phyloP scores from a whole-genome alignment of 2,113 vertebrate species.

The Pipra filicauda region DNA sequence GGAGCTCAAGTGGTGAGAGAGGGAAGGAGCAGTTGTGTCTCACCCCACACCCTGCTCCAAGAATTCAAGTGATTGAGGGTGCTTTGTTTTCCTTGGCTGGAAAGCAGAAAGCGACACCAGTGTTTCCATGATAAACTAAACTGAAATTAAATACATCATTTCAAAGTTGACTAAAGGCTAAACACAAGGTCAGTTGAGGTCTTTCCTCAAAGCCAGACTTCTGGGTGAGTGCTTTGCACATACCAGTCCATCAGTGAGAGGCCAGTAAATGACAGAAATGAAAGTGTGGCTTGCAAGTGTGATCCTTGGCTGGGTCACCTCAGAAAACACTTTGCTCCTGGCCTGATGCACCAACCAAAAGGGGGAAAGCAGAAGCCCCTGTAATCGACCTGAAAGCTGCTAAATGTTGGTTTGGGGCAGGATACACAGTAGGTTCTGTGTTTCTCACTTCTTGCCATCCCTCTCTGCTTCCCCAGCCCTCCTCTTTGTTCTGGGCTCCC shows the following conservation, averaged over 20 bases:
- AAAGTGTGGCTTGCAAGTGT: fast-evolving
- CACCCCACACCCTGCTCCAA: background rate
- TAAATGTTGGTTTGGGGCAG: background rate
- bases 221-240: background rate
- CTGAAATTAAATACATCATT: background rate
- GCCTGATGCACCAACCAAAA: no score
- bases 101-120: background rate
- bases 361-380: background rate
- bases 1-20: background rate
- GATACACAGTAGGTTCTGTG: background rate
- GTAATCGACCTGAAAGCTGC: background rate
- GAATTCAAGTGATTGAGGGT: background rate
- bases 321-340: background rate
- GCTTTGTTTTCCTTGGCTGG: constrained; percentile 3
- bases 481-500: constrained; percentile 76
- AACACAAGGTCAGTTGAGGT: background rate
- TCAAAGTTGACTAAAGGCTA: background rate
- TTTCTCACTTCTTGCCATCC: background rate
- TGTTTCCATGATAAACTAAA: background rate
- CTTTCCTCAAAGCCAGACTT: background rate
- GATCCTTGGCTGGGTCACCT: background rate
- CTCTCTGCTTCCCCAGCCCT: constrained; percentile 49
- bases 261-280: background rate
- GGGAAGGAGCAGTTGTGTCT: background rate
- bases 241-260: background rate